Percentiles rank a stretch among this genome's conserved stretches.
Evolutionary conservation across 2,797 vertebrate species (phyloP).

Genomic region (Amniataba percoides): DNA sequence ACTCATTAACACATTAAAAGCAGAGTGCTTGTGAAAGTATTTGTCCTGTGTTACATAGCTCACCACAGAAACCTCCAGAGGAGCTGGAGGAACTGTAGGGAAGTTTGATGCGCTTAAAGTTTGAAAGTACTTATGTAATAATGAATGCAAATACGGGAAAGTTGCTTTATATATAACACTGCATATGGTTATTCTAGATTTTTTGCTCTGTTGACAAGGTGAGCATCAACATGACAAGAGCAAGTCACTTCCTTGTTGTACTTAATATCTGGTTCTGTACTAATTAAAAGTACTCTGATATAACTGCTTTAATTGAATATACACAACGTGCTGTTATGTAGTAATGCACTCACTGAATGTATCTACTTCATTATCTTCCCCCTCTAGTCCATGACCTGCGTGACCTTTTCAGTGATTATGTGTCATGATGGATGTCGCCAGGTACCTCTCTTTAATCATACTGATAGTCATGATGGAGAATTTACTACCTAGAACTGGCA

Average conservation of each 20-base stretch:
- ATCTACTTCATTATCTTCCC: slow-evolving; percentile 67
- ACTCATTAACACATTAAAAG: not conserved
- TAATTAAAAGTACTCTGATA: slow-evolving; percentile 28
- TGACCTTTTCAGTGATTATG: slow-evolving; percentile 77
- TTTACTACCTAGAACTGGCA: slow-evolving; percentile 73
- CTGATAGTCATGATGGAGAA: slow-evolving; percentile 78
- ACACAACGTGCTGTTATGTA: slow-evolving; percentile 38
- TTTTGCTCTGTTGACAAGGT: slow-evolving; percentile 14
- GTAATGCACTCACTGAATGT: slow-evolving; percentile 49
- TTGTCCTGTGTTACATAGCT: not conserved
- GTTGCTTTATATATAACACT: slow-evolving; percentile 6
- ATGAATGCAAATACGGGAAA: not conserved
- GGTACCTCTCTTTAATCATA: slow-evolving; percentile 79
- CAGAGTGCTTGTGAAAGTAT: not conserved
- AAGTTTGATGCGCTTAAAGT: slow-evolving; percentile 6
- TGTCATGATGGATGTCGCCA: slow-evolving; percentile 78
- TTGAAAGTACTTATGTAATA: not conserved
- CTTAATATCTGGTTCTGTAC: slow-evolving; percentile 11
- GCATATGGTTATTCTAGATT: slow-evolving; percentile 1
- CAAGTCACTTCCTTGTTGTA: not conserved
- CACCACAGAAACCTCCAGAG: not conserved
- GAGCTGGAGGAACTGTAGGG: not conserved
- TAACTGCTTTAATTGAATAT: slow-evolving; percentile 39
- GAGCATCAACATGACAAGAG: slow-evolving; percentile 12
- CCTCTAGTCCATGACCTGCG: slow-evolving; percentile 61